Evolutionary conservation across 2,888 invertebrate species (phyloP).

Genomic region (Drosophila dives): DNA sequence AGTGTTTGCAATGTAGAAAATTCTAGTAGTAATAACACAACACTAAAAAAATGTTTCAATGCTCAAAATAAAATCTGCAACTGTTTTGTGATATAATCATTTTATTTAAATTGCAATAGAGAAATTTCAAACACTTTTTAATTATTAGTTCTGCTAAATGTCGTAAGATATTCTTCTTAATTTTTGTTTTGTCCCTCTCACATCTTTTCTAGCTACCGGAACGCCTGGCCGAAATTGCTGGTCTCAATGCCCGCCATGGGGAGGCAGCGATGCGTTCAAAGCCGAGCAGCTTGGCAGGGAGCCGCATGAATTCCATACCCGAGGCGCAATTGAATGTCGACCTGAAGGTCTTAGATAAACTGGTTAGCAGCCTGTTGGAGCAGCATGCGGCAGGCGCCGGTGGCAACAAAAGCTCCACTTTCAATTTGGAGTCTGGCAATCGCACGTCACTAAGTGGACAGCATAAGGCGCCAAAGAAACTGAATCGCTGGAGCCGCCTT

Average conservation of each 20-base stretch:
- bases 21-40: background rate
- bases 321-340: slow-evolving; percentile 86
- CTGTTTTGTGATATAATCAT: background rate
- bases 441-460: slow-evolving; percentile 55
- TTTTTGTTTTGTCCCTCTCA: slow-evolving; percentile 6
- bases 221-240: slow-evolving; percentile 82
- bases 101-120: background rate
- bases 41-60: background rate
- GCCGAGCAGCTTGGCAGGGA: slow-evolving; percentile 60
- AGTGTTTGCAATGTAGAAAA: background rate
- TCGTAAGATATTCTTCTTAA: background rate
- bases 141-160: background rate
- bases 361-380: slow-evolving; percentile 87
- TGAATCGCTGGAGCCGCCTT: slow-evolving; percentile 84
- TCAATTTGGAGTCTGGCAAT: slow-evolving; percentile 46
- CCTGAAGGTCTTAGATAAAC: slow-evolving; percentile 88
- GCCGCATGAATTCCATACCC: slow-evolving; percentile 80
- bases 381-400: slow-evolving; percentile 72
- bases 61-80: background rate
- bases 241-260: slow-evolving; percentile 67
- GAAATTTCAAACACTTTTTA: too few species aligned
- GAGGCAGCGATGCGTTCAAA: slow-evolving; percentile 56
- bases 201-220: slow-evolving; percentile 77
- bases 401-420: slow-evolving; percentile 13
- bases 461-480: slow-evolving; percentile 75